These are phyloP conservation scores for Spilosoma lubricipeda DNA, from an alignment of 2,888 invertebrate species.

Conservation along the genomic window DNA sequence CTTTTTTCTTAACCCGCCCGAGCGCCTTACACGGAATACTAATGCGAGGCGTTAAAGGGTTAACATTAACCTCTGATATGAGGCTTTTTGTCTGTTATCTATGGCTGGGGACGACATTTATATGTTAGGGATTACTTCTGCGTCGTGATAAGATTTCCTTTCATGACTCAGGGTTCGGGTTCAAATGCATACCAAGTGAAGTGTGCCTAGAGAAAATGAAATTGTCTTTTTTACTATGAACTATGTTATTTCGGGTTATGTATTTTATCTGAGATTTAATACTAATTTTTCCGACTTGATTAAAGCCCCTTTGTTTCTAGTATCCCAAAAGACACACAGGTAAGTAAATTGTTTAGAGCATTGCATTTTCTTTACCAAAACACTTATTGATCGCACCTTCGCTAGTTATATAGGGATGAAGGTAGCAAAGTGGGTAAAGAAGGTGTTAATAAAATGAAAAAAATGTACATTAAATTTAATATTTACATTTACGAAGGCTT, in stretches of 20 bases:
- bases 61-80: slow-evolving; percentile 11
- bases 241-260: not conserved
- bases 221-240: not conserved
- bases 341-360: no score
- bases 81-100: slow-evolving; percentile 10
- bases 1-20: slow-evolving; percentile 1
- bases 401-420: no score
- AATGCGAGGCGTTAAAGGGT: slow-evolving; percentile 4
- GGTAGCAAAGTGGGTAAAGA: no score
- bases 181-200: not conserved
- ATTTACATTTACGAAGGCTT: not conserved
- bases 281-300: no score
- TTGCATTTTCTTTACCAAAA: no score
- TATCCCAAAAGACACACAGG: no score
- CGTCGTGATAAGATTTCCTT: not conserved
- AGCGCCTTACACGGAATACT: slow-evolving; percentile 4
- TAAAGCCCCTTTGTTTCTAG: no score
- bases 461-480: no score
- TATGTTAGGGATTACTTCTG: not conserved
- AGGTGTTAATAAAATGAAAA: no score
- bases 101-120: slow-evolving; percentile 9
- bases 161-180: not conserved
- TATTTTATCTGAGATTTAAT: not conserved
- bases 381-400: no score
- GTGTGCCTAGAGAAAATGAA: not conserved